phyloP scores from a whole-genome alignment of 2,888 invertebrate species.

The Drosophila anceps region DNA sequence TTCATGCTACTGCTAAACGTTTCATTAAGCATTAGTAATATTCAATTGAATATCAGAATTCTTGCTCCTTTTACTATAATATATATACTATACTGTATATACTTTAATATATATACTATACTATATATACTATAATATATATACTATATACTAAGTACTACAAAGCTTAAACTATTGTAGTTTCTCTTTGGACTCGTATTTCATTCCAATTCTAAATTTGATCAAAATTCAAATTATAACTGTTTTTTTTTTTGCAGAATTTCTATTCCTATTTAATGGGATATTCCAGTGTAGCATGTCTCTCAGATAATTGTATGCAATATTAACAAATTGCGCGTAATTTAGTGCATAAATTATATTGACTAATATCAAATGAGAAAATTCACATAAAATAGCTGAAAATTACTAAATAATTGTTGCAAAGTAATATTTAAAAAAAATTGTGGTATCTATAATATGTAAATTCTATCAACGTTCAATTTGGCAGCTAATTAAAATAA shows the following conservation, averaged over 20 bases:
- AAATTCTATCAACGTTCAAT: conserved; percentile 29
- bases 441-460: conserved; percentile 11
- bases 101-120: no score
- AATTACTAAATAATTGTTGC: background rate
- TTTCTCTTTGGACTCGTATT: background rate
- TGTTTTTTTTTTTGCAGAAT: background rate
- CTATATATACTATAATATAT: no score
- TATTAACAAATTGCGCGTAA: background rate
- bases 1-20: no score
- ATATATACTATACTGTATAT: no score
- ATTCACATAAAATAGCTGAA: background rate
- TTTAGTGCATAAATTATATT: conserved; percentile 13
- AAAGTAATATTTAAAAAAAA: background rate
- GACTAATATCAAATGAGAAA: background rate
- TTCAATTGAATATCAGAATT: no score
- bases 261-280: background rate
- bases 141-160: no score
- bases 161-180: no score
- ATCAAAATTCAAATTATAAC: background rate
- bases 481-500: conserved; percentile 42
- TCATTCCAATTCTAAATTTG: background rate
- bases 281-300: no score
- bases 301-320: background rate
- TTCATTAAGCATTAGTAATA: no score
- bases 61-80: no score